Evolutionary conservation across 1,140 invertebrate species (phyloP).

Genomic region (Temnothorax curvispinosus): DNA sequence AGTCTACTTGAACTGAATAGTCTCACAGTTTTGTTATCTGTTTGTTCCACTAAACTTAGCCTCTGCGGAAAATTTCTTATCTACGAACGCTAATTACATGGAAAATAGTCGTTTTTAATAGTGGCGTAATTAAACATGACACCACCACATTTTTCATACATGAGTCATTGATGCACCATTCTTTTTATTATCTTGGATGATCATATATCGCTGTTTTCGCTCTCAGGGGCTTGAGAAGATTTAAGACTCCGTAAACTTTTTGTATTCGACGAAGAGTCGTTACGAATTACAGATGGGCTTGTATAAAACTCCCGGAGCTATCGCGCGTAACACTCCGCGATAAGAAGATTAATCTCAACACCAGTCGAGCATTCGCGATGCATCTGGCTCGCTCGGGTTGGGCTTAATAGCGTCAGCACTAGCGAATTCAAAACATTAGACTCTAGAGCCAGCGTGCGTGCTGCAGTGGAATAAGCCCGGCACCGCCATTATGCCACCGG

Average conservation of each 20-base stretch:
- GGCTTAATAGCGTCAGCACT: not conserved
- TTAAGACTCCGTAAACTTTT: not conserved
- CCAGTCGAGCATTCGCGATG: not conserved
- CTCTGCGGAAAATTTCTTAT: constrained; percentile 3
- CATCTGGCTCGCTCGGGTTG: not conserved
- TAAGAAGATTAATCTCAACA: not conserved
- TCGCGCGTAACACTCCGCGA: not conserved
- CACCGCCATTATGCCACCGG: constrained; percentile 59
- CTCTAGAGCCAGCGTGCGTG: not conserved
- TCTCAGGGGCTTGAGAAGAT: not conserved
- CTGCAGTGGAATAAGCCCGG: constrained; percentile 65
- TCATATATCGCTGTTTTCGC: not conserved
- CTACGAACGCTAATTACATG: not conserved
- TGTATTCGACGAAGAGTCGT: not conserved
- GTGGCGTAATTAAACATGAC: not conserved
- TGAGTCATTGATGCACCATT: not conserved
- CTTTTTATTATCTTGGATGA: not conserved
- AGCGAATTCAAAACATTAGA: constrained; percentile 9
- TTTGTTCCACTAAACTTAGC: not conserved
- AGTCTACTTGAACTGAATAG: not conserved
- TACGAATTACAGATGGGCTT: not conserved
- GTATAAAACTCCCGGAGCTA: not conserved
- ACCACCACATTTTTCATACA: not conserved
- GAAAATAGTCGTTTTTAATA: not conserved
- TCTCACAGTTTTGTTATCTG: not conserved